Conservation (phyloP, 2,113 vertebrate species). For the Rutilus rutilus region DNA sequence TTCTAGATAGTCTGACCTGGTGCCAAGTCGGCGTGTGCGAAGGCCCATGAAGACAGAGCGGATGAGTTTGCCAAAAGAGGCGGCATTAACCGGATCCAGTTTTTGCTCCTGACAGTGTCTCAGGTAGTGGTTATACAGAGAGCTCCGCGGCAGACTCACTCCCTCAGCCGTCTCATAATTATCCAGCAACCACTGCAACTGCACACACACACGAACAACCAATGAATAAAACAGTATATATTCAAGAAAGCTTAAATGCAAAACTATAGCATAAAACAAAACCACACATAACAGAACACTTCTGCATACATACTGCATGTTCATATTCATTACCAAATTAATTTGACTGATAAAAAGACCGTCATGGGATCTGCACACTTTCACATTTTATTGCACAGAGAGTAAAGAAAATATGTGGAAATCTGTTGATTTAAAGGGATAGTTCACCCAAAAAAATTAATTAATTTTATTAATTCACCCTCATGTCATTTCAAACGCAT, state of each 20-base stretch:
- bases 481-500: too few relatives aligned
- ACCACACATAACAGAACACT: background rate
- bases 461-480: background rate
- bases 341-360: background rate
- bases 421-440: background rate
- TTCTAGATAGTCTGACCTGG: constrained; percentile 78
- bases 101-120: constrained; percentile 98
- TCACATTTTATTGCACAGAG: background rate
- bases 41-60: constrained; percentile 98
- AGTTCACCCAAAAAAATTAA: background rate
- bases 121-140: constrained; percentile 96
- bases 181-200: constrained; percentile 97
- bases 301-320: background rate
- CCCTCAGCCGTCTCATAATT: constrained; percentile 97
- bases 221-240: constrained; percentile 24
- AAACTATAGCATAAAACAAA: background rate
- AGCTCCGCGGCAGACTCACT: constrained; percentile 92
- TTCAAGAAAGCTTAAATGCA: background rate
- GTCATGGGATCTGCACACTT: background rate
- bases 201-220: constrained; percentile 59
- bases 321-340: background rate
- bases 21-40: constrained; percentile 91
- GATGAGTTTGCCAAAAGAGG: constrained; percentile 97
- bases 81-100: constrained; percentile 95
- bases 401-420: background rate